A percentile compares a stretch with the other conserved stretches of the same genome.
Evolutionary conservation across 2,888 invertebrate species (phyloP).

Genomic region (Drosophila cognata): DNA sequence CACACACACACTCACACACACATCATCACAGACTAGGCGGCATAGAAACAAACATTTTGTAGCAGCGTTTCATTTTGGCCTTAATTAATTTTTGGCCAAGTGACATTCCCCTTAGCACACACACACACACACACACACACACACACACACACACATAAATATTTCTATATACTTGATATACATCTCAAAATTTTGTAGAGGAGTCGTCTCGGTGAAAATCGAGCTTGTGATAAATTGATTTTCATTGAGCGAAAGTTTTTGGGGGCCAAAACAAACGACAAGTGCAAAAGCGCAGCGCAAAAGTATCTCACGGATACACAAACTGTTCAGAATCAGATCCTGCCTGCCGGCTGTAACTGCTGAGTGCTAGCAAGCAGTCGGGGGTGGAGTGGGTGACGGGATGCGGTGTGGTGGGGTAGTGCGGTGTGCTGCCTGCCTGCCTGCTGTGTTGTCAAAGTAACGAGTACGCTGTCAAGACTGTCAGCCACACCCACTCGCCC

Average conservation of each 20-base stretch:
- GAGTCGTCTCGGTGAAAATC: constrained; percentile 38
- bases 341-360: constrained; percentile 7
- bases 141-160: constrained; percentile 4
- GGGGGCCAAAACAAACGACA: constrained; percentile 25
- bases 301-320: constrained; percentile 74
- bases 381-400: neutral
- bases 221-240: constrained; percentile 73
- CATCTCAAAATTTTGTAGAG: constrained; percentile 10
- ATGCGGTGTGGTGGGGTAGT: neutral
- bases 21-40: constrained; percentile 16
- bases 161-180: neutral
- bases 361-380: neutral
- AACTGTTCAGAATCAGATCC: constrained; percentile 27
- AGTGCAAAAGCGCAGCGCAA: constrained; percentile 75
- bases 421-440: constrained; percentile 11
- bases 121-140: constrained; percentile 18
- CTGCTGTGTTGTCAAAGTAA: constrained; percentile 73
- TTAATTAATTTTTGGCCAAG: constrained; percentile 79
- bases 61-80: constrained; percentile 61
- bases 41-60: constrained; percentile 62
- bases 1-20: constrained; percentile 12
- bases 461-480: constrained; percentile 76
- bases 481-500: constrained; percentile 56
- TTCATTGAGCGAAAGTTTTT: constrained; percentile 64
- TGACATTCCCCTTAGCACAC: constrained; percentile 54